Base-by-base conservation (phyloP, 2,888 invertebrate genomes). In the Leucophenga maculata region DNA sequence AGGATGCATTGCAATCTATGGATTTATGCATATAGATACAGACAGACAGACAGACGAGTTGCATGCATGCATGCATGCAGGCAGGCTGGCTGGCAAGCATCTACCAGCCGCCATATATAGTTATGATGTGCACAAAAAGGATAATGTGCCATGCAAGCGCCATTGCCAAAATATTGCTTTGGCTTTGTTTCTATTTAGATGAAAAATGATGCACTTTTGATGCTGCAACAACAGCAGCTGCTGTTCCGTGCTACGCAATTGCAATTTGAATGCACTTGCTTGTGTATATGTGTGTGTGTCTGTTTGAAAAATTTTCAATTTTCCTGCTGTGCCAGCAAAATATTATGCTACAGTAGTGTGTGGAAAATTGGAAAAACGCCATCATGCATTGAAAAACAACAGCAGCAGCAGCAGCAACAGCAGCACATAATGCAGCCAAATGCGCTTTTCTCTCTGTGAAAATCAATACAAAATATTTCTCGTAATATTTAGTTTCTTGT, bases 121-220 rank as follows among this genome's bases (percentile, higher is more conserved):
- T 57, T 20, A 22, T 57, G 55, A 26, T 14, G 26, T 26, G n/a
- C 39, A 46, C 9, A 6, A 39, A 39, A 11, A 39, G 39, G 62
- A 64, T 64, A 44, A 79, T 73, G 75, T 52, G 44, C 9, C 14
- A n/a, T 39, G 8, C 20, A 57, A 50, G 20, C 16, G 60, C 59
- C 57, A 16, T n/a, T 22, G 18, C 32, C 32, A 48, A 50, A 32
- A 20, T 16, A 14, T 52, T 31, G 52, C 55, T 55, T 44, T 31
- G 31, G 39, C 59, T 65, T 44, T 60, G 73, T 72, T 60, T 59
- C 26, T 78, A 75, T 77, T 68, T 71, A 68, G 78, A 77, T 82
- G 82, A 80, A 80, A 80, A 82, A 82, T 80, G 78, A 82, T 81
- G 80, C 83, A 82, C 83, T 81, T 75, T 64, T 64, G 59, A 31